Evolutionary conservation across 1,140 invertebrate species (phyloP).

Genomic region (Drosophila repletoides): DNA sequence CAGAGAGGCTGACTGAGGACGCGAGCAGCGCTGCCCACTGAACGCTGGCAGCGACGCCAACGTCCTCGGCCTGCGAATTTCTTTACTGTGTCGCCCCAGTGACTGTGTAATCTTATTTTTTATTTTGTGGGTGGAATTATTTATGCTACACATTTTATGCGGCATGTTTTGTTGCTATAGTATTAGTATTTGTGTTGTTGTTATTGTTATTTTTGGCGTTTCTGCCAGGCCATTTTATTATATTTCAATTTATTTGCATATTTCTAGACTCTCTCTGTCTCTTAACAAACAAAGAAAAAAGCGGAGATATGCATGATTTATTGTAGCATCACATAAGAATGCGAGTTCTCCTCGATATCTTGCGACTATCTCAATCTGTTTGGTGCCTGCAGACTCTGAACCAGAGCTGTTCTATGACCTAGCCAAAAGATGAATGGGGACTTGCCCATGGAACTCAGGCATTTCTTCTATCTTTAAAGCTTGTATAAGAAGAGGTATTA

Average conservation of each 20-base stretch:
- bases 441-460: no score
- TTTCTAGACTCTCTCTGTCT: slow-evolving; percentile 19
- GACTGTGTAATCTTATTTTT: slow-evolving; percentile 77
- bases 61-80: slow-evolving; percentile 40
- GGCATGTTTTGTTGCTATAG: slow-evolving; percentile 30
- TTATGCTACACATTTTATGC: slow-evolving; percentile 71
- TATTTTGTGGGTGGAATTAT: slow-evolving; percentile 74
- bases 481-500: no score
- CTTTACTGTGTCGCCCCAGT: slow-evolving; percentile 64
- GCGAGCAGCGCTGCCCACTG: slow-evolving; percentile 6
- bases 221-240: slow-evolving; percentile 55
- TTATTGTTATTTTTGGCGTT: slow-evolving; percentile 25
- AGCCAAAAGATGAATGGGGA: no score
- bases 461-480: no score
- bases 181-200: slow-evolving; percentile 30
- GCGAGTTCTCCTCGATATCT: no score
- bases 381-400: slow-evolving; percentile 7
- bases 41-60: not conserved
- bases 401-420: not conserved
- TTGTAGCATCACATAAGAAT: slow-evolving; percentile 22
- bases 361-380: slow-evolving; percentile 13
- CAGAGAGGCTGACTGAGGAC: not conserved
- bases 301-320: slow-evolving; percentile 49
- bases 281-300: slow-evolving; percentile 1
- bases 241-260: slow-evolving; percentile 75